These are phyloP conservation scores for Phthorimaea operculella DNA, from an alignment of 1,140 invertebrate species.

Conservation along the genomic window DNA sequence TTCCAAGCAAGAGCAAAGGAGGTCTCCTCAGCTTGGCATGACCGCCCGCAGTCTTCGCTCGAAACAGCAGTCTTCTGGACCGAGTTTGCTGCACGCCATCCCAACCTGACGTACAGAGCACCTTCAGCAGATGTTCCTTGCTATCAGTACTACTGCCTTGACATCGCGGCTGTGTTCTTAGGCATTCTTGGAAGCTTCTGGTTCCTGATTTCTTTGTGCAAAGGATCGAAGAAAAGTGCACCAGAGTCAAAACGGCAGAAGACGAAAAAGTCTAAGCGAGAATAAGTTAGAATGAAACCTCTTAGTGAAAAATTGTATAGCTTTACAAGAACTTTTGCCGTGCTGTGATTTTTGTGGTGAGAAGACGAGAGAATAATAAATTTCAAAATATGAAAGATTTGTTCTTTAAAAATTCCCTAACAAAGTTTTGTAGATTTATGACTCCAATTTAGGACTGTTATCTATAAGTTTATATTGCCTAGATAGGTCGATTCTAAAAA, in stretches of 20 bases:
- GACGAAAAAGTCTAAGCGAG: not conserved
- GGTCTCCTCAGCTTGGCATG: conserved; percentile 68
- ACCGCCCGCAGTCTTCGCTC: conserved; percentile 61
- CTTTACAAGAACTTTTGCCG: too few species aligned
- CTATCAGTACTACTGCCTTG: conserved; percentile 37
- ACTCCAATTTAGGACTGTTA: too few species aligned
- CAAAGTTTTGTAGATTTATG: too few species aligned
- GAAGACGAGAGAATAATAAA: too few species aligned
- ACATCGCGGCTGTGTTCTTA: conserved; percentile 16
- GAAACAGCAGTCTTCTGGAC: conserved; percentile 69
- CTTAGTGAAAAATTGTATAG: too few species aligned
- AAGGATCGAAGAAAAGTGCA: not conserved
- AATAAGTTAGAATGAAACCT: not conserved
- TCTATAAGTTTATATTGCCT: too few species aligned
- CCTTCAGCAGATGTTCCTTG: conserved; percentile 29
- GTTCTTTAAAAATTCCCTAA: too few species aligned
- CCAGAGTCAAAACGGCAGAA: not conserved
- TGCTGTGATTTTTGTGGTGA: too few species aligned
- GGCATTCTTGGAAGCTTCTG: conserved; percentile 10
- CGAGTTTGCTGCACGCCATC: conserved; percentile 64
- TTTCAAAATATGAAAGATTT: too few species aligned
- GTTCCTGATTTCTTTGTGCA: not conserved
- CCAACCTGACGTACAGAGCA: conserved; percentile 54
- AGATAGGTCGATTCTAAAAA: too few species aligned
- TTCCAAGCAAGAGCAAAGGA: conserved; percentile 52